Evolutionary conservation across 2,113 vertebrate genomes (phyloP).

Genomic region (Natator depressus): DNA sequence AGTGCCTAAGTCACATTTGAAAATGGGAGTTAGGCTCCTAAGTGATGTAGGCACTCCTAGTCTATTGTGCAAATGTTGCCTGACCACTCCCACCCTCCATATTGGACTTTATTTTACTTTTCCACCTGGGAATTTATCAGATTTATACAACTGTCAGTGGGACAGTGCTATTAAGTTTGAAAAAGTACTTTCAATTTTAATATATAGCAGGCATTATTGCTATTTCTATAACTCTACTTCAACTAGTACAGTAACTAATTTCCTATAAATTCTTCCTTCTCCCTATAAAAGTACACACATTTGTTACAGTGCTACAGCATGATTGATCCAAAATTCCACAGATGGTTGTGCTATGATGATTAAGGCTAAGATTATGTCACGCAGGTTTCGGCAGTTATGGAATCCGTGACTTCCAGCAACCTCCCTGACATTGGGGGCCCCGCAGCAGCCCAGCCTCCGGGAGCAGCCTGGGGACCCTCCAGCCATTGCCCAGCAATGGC

Average conservation of each 20-base stretch:
- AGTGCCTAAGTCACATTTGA: not conserved
- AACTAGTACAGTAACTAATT: not conserved
- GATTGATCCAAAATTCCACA: not conserved
- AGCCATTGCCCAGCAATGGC: too few species aligned
- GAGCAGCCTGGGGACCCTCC: too few species aligned
- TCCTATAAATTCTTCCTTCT: not conserved
- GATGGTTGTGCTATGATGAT: not conserved
- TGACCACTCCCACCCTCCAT: accelerated
- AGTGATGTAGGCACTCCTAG: not conserved
- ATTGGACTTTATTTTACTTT: not conserved
- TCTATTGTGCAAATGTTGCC: accelerated
- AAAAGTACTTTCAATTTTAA: not conserved
- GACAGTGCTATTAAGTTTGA: not conserved
- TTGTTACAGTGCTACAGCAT: not conserved
- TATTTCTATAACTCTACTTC: not conserved
- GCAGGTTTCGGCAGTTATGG: too few species aligned
- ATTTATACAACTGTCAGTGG: not conserved
- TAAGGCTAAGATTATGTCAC: too few species aligned
- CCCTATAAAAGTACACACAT: not conserved
- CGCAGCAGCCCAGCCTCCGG: too few species aligned
- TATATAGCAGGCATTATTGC: not conserved
- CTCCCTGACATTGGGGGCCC: too few species aligned
- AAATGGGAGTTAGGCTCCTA: not conserved
- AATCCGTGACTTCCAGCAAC: too few species aligned
- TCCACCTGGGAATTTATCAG: accelerated